A percentile compares a stretch with the other conserved stretches of the same genome.
Conservation (phyloP, 2,113 vertebrate species). For the Phylloscopus whistleri region DNA sequence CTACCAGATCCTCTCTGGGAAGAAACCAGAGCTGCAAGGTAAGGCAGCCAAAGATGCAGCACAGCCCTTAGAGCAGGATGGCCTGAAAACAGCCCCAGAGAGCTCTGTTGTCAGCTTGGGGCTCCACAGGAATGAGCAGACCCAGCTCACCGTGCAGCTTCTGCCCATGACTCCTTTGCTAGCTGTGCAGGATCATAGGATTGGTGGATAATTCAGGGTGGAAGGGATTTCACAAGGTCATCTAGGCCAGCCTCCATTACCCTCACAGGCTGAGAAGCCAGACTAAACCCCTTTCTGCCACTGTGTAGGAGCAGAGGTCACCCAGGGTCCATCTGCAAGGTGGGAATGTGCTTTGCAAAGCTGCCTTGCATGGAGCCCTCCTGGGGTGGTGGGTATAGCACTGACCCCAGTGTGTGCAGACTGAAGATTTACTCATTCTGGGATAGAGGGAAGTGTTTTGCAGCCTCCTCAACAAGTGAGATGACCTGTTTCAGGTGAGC, state of each 20-base stretch:
- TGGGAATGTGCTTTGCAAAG: not conserved
- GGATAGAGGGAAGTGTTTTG: not conserved
- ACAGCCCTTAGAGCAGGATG: not conserved
- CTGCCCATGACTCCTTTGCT: not conserved
- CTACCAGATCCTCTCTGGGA: slow-evolving; percentile 93
- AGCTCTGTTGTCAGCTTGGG: not conserved
- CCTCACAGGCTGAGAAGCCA: not conserved
- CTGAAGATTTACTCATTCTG: not conserved
- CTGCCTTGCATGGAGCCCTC: not conserved
- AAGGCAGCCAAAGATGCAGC: not conserved
- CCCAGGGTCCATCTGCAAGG: not conserved
- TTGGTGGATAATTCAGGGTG: not conserved
- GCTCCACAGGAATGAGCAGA: not conserved
- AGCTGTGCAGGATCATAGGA: not conserved
- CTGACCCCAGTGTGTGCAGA: not conserved
- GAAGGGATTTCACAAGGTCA: not conserved
- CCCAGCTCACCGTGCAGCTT: not conserved
- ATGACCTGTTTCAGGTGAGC: not conserved
- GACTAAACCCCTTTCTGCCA: not conserved
- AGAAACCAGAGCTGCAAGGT: slow-evolving; percentile 92
- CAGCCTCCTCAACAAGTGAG: not conserved
- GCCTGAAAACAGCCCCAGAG: not conserved
- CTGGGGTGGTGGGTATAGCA: accelerated
- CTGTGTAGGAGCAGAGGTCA: not conserved
- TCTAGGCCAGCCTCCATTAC: not conserved